Evolutionary conservation across 1,140 invertebrate genomes (phyloP).

Genomic region (Zaprionus ornatus): DNA sequence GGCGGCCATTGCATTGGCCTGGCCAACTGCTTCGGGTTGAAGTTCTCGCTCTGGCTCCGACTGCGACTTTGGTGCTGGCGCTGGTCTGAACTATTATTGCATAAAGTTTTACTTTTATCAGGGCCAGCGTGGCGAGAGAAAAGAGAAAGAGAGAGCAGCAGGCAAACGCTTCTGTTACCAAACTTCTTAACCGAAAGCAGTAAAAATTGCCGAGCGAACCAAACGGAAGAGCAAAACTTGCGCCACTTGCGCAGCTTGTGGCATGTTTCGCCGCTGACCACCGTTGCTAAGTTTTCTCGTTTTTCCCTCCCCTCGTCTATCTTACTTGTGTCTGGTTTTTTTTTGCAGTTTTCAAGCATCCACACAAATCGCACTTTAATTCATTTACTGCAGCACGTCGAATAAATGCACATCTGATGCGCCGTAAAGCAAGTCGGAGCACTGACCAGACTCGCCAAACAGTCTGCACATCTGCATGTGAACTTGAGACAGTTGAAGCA

Average conservation of each 20-base stretch:
- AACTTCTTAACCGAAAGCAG: conserved; percentile 65
- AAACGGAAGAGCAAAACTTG: conserved; percentile 33
- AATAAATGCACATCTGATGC: conserved; percentile 11
- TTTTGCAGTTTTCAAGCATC: neutral
- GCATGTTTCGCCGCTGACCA: conserved; percentile 23
- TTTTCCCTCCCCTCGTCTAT: neutral
- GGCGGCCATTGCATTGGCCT: conserved; percentile 22
- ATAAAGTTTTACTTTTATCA: conserved; percentile 77
- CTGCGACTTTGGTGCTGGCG: neutral
- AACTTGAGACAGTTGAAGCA: neutral
- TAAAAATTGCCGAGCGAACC: conserved; percentile 33
- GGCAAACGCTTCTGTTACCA: conserved; percentile 28
- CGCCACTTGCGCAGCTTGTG: conserved; percentile 29
- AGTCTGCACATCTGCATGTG: neutral
- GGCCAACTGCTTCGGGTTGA: neutral
- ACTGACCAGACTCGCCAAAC: neutral
- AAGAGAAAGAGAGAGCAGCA: neutral
- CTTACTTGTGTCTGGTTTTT: neutral
- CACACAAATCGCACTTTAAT: conserved; percentile 11
- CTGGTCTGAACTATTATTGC: conserved; percentile 56
- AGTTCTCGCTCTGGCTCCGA: conserved; percentile 8
- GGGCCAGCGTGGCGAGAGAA: conserved; percentile 20
- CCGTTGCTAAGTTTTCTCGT: conserved; percentile 1
- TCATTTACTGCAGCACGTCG: conserved; percentile 8
- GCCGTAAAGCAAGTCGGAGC: neutral